phyloP scores from a whole-genome alignment of 2,888 invertebrate species.

The Helicoverpa assulta region DNA sequence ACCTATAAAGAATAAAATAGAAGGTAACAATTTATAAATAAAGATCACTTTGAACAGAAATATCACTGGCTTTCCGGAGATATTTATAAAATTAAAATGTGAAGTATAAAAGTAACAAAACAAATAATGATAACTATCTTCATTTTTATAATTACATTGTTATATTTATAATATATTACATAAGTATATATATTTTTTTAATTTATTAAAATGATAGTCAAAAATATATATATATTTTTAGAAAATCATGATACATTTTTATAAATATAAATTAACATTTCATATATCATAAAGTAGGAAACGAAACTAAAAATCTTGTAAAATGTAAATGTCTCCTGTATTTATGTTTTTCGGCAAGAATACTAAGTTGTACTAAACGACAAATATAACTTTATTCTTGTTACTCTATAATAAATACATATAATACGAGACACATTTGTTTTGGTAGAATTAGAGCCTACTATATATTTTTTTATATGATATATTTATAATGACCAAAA shows the following conservation, averaged over 20 bases:
- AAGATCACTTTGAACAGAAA: constrained; percentile 72
- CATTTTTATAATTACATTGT: constrained; percentile 26
- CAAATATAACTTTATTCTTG: constrained; percentile 8
- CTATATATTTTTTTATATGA: not conserved
- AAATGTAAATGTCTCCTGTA: constrained; percentile 33
- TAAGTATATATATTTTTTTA: no score
- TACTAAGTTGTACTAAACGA: constrained; percentile 32
- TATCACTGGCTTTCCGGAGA: constrained; percentile 72
- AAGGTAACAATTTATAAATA: constrained; percentile 61
- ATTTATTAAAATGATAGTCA: no score
- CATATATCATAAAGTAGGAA: no score
- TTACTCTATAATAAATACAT: constrained; percentile 15
- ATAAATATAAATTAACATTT: constrained; percentile 2
- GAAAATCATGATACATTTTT: not conserved
- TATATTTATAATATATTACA: not conserved
- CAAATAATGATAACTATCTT: constrained; percentile 44
- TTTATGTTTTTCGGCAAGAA: constrained; percentile 52
- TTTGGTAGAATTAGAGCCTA: not conserved
- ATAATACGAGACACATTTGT: not conserved
- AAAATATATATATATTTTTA: no score
- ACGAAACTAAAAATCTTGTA: not conserved
- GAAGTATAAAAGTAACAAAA: constrained; percentile 76
- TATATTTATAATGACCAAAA: not conserved
- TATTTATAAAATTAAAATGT: constrained; percentile 40
- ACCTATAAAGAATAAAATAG: constrained; percentile 70